These are phyloP conservation scores for Eledone cirrhosa DNA, from an alignment of 2,888 invertebrate species.

Conservation along the genomic window DNA sequence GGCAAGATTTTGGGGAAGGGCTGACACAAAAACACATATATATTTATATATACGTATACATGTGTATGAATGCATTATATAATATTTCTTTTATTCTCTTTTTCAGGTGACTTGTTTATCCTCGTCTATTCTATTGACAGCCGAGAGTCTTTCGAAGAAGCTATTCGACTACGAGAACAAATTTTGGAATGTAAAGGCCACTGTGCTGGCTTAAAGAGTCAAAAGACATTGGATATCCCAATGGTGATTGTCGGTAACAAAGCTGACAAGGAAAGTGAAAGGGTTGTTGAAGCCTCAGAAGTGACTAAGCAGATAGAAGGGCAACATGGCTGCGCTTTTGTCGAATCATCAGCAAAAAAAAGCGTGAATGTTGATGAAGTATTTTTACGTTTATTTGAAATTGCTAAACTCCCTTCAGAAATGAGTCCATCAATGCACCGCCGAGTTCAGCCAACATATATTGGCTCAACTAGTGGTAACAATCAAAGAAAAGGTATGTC, in stretches of 20 bases:
- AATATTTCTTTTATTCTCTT: constrained; percentile 29
- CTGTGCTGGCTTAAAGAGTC: constrained; percentile 65
- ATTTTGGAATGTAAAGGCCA: constrained; percentile 62
- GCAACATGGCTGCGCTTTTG: constrained; percentile 82
- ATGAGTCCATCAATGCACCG: constrained; percentile 87
- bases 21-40: background rate
- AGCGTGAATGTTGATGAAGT: constrained; percentile 84
- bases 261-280: constrained; percentile 78
- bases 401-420: constrained; percentile 84
- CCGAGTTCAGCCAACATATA: constrained; percentile 73
- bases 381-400: constrained; percentile 83
- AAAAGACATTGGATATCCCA: constrained; percentile 72
- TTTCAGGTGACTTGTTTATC: constrained; percentile 71
- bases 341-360: constrained; percentile 85
- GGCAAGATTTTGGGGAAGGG: no score
- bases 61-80: background rate
- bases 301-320: constrained; percentile 80
- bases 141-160: constrained; percentile 63
- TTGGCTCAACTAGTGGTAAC: constrained; percentile 42
- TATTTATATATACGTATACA: background rate
- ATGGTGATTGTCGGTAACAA: constrained; percentile 90
- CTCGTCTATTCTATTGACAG: constrained; percentile 62
- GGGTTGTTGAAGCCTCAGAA: constrained; percentile 81
- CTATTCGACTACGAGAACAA: constrained; percentile 59
- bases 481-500: constrained; percentile 72